These are phyloP conservation scores for Luperina nickerlii DNA, from an alignment of 2,888 invertebrate genomes.

Conservation along the genomic window DNA sequence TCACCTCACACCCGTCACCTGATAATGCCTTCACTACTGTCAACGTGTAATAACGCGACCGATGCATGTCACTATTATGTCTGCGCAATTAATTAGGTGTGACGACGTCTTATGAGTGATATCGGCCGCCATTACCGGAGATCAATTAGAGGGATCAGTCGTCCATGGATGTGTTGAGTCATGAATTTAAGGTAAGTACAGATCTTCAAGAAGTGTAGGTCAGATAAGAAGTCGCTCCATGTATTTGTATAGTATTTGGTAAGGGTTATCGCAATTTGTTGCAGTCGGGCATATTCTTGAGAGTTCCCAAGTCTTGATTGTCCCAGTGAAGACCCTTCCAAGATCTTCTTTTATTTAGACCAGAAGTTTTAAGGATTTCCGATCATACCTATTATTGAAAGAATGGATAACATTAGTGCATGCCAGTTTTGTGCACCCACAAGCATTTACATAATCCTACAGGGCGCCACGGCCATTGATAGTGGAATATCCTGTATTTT, in stretches of 20 bases:
- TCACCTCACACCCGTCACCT: slow-evolving; percentile 17
- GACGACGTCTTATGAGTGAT: slow-evolving; percentile 16
- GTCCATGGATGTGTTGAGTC: neutral
- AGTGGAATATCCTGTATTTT: neutral
- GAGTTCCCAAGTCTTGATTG: neutral
- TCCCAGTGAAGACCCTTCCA: neutral
- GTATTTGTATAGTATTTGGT: neutral
- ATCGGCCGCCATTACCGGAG: slow-evolving; percentile 30
- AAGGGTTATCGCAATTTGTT: neutral
- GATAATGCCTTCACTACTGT: slow-evolving; percentile 53
- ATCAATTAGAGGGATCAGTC: slow-evolving; percentile 37
- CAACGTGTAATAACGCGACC: slow-evolving; percentile 45
- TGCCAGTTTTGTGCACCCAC: neutral
- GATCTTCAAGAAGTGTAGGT: neutral
- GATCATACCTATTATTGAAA: neutral
- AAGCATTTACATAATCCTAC: slow-evolving; percentile 1
- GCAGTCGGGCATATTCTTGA: neutral
- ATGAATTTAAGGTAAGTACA: neutral
- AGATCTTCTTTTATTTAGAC: neutral
- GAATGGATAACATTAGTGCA: neutral
- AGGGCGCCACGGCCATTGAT: too few species aligned
- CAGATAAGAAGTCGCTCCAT: neutral
- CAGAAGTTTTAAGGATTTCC: neutral
- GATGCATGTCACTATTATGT: slow-evolving; percentile 35
- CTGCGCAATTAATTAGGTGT: slow-evolving; percentile 45